Percentiles rank a stretch among this genome's conserved stretches.
Conservation (phyloP, 1,140 invertebrate species). For the Drosophila ficusphila region DNA sequence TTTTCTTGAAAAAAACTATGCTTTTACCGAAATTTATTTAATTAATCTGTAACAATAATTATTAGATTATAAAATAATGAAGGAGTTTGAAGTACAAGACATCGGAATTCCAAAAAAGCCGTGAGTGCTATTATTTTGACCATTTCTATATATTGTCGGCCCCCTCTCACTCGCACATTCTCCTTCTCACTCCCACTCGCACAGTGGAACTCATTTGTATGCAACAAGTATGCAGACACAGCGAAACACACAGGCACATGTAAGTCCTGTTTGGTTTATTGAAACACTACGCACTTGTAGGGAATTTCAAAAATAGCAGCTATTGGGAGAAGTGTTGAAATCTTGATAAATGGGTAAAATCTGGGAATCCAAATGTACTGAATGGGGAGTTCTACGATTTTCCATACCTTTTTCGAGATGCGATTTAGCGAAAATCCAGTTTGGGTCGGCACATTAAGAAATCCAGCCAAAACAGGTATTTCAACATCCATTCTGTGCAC, state of each 20-base stretch:
- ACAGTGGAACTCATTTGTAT: conserved; percentile 60
- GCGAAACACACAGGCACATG: conserved; percentile 7
- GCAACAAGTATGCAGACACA: conserved; percentile 61
- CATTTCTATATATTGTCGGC: neutral
- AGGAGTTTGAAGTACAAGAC: no score
- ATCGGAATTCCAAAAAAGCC: no score
- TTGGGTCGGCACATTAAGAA: conserved; percentile 83
- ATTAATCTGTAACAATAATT: no score
- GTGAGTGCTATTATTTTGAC: neutral
- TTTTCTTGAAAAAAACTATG: no score
- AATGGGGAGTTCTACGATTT: conserved; percentile 2
- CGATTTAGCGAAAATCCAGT: conserved; percentile 84
- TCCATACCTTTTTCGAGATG: conserved; percentile 83
- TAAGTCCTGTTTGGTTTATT: conserved; percentile 52
- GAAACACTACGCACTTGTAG: conserved; percentile 48
- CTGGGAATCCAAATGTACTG: neutral
- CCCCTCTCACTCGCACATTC: neutral
- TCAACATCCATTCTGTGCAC: conserved; percentile 80
- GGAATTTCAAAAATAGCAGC: neutral
- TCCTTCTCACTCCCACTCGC: conserved; percentile 29
- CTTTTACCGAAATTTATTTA: no score
- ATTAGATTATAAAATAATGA: no score
- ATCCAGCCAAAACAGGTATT: conserved; percentile 84
- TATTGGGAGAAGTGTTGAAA: no score
- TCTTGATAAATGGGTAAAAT: neutral